These are phyloP conservation scores for Harpagifer antarcticus DNA, from an alignment of 2,797 vertebrate species.

Conservation along the genomic window DNA sequence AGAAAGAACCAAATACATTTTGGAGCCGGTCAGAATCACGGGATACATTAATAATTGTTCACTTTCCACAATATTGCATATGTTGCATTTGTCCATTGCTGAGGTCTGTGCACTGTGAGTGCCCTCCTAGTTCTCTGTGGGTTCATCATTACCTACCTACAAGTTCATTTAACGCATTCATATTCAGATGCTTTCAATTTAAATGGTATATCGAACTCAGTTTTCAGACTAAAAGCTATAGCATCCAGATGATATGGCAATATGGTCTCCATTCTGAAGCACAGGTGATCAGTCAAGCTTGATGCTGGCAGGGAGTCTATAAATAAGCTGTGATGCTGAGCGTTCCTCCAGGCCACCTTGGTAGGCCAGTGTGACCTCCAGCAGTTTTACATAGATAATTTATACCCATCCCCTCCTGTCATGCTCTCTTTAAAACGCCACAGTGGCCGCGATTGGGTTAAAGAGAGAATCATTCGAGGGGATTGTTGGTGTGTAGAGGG, in stretches of 20 bases:
- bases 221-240: constrained; percentile 32
- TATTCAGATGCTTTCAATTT: constrained; percentile 1
- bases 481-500: constrained; percentile 31
- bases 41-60: too few relatives aligned
- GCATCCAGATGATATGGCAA: constrained; percentile 62
- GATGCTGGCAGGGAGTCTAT: constrained; percentile 59
- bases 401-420: constrained; percentile 68
- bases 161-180: not conserved
- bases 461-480: constrained; percentile 33
- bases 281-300: constrained; percentile 54
- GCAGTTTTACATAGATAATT: constrained; percentile 68
- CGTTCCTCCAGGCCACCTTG: constrained; percentile 59
- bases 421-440: constrained; percentile 70
- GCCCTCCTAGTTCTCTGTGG: not conserved
- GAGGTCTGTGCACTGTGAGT: too few relatives aligned
- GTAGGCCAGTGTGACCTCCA: constrained; percentile 45
- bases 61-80: too few relatives aligned
- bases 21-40: too few relatives aligned
- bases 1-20: too few relatives aligned
- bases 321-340: constrained; percentile 68
- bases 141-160: not conserved
- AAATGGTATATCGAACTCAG: constrained; percentile 21
- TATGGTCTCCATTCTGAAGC: constrained; percentile 53
- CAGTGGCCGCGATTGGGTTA: constrained; percentile 51
- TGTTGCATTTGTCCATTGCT: too few relatives aligned